Conservation (phyloP, 2,888 invertebrate genomes). For the Fragum fragum region DNA sequence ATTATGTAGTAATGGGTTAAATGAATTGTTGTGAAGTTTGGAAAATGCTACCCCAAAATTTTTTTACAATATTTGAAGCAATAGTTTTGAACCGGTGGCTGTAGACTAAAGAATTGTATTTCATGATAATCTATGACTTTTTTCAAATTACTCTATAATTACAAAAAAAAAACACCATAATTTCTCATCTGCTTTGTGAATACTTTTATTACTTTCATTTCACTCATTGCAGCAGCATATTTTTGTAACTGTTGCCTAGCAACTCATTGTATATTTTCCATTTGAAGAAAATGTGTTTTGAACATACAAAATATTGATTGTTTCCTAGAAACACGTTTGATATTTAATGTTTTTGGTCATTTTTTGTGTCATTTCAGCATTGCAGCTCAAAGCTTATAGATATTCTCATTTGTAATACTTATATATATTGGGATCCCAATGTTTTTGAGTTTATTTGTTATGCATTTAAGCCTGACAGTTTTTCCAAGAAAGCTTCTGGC, state of each 20-base stretch:
- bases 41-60: too few species aligned
- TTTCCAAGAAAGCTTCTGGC: neutral
- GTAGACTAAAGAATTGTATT: too few species aligned
- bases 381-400: conserved; percentile 13
- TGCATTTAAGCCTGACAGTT: neutral
- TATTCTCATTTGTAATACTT: neutral
- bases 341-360: neutral
- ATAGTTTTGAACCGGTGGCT: too few species aligned
- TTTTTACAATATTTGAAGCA: too few species aligned
- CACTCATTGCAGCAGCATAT: conserved; percentile 26
- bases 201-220: neutral
- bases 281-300: neutral
- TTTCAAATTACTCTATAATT: too few species aligned
- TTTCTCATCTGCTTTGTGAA: neutral
- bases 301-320: conserved; percentile 4
- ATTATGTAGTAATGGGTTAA: neutral
- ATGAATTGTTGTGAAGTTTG: too few species aligned
- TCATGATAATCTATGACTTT: too few species aligned
- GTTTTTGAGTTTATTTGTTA: neutral
- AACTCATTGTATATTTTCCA: conserved; percentile 30
- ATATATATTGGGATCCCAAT: neutral
- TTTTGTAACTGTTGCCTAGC: conserved; percentile 31
- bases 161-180: too few species aligned
- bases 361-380: neutral
- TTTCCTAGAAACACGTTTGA: conserved; percentile 23